Conservation (phyloP, 2,888 invertebrate species). For the Ormyrus labotus region DNA sequence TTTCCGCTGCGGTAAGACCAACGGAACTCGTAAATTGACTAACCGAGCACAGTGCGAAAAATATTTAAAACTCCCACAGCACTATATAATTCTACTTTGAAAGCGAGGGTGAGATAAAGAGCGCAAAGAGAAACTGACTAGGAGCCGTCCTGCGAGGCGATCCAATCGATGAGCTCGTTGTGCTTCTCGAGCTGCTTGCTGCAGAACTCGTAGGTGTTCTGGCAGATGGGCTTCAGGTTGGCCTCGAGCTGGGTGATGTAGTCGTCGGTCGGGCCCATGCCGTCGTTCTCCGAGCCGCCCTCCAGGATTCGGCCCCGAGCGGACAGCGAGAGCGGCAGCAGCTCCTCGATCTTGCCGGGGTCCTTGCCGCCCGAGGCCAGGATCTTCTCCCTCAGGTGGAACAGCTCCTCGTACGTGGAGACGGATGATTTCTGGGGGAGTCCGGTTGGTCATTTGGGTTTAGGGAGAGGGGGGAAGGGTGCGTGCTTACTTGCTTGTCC, state of each 20-base stretch:
- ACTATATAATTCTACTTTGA: too few species aligned
- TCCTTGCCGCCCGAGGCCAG: slow-evolving; percentile 66
- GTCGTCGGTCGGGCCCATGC: neutral
- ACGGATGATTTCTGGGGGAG: slow-evolving; percentile 26
- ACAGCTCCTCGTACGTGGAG: slow-evolving; percentile 62
- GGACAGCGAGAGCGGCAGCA: slow-evolving; percentile 38
- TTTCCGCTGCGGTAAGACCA: neutral
- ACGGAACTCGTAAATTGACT: too few species aligned
- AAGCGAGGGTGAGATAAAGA: too few species aligned
- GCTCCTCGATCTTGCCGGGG: slow-evolving; percentile 67
- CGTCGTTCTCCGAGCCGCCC: neutral
- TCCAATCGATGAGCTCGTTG: slow-evolving; percentile 42
- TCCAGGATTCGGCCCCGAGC: neutral
- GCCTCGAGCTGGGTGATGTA: slow-evolving; percentile 13
- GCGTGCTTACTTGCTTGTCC: slow-evolving; percentile 40
- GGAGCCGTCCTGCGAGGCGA: too few species aligned
- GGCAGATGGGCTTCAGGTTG: neutral
- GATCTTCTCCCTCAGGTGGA: slow-evolving; percentile 67
- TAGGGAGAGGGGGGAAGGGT: neutral
- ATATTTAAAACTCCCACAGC: too few species aligned
- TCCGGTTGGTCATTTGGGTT: neutral
- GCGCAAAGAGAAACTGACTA: too few species aligned
- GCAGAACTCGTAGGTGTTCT: slow-evolving; percentile 48
- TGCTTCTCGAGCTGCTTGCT: slow-evolving; percentile 60
- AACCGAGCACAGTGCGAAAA: too few species aligned